Base-by-base conservation (phyloP, 2,888 invertebrate species). In the Andricus quercusramuli region DNA sequence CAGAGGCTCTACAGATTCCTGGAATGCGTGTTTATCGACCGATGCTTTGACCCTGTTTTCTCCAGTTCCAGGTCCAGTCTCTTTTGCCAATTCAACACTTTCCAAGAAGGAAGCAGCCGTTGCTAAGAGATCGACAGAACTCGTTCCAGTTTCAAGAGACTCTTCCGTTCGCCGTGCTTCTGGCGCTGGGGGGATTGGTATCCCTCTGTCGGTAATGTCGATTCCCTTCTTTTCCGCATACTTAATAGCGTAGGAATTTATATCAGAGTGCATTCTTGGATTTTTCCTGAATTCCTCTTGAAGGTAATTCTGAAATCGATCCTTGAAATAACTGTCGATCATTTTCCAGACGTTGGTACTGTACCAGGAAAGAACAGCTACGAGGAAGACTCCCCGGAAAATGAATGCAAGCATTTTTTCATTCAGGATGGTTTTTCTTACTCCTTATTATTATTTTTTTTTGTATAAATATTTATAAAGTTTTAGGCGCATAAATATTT, bases 271-370 rank as follows among this genome's bases (percentile, higher is more conserved):
- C 88, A 93, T 91, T 67, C 83, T 89, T 11, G 92, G 92, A 85
- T 92, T 90, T 80, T 87, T 91, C 47, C 84, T 78, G 79, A 88
- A 92, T 93, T 94, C 93, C 83, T 94, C 94, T 13, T 93, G 89
- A 78, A 96, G 88, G 88, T 95, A 94, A 85, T 93, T 95, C 83
- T 94, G 94, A 89, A 97, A 96, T 92, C 96, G 95, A 64, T 94
- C 94, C 84, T 95, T 95, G 90, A 97, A 97, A 91, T 96, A 96
- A 84, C 95, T 95, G 84, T 96, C 95, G 87, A 97, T 96, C 93
- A 96, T 93, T 85, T 94, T 95, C 94, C 96, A 95, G 78, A 97
- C 94, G 84, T 94, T 95, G 47, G 94, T 89, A 78, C 95, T 95
- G 91, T 97, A 97, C 95, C 96, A 96, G 79, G 95, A 93, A 86